Base-by-base conservation (phyloP, 37 sponge, comb jelly and placozoan genomes). In the Spongilla lacustris region DNA sequence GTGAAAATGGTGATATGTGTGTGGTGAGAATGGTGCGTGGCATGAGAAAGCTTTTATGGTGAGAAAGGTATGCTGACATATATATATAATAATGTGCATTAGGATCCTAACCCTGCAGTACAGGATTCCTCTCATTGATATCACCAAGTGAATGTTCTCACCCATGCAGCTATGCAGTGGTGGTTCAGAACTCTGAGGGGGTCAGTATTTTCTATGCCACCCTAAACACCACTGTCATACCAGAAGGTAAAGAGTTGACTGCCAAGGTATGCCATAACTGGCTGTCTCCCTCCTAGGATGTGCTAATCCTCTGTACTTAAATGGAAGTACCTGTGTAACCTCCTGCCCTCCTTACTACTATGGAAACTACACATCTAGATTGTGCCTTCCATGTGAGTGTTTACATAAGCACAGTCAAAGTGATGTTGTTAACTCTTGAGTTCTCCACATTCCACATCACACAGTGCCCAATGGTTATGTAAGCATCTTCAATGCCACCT, bases 271-370 rank as follows among this genome's bases (percentile, higher is more conserved):
- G 14, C 14, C 58, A 58, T 58, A 58, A 14, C 58, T 58, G 58
- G 11, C 58, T 19, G 58, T 17, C 58, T 58, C 58, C 21, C 19
- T 17, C 21, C 14, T 14, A 58, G 58, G 58, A 58, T 58, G 58
- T 58, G 58, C 58, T 58, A 17, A 58, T 19, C 58, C 58, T 58
- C 58, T 19, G 58, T 58, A 58, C 58, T 58, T 58, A 25, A 66
- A 78, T 76, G 70, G 79, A 14, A 71, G 36, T 22, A 38, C 72
- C 30, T 86, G 87, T 79, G 71, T 34, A 28, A 21, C 28, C 28
- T 25, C 69, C 71, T 71, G 50, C 14, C 87, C 87, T 12, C 77
- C 80, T 80, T 31, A 35, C 50, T 73, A 86, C 70, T 50, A 73
- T 22, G 80, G 80, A 30, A 86, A 48, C 58, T 86, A 80, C 41